Evolutionary conservation across 2,797 vertebrate genomes (phyloP), one percentile per base, ranked within the genome.

Genomic region (Notolabrus celidotus): DNA sequence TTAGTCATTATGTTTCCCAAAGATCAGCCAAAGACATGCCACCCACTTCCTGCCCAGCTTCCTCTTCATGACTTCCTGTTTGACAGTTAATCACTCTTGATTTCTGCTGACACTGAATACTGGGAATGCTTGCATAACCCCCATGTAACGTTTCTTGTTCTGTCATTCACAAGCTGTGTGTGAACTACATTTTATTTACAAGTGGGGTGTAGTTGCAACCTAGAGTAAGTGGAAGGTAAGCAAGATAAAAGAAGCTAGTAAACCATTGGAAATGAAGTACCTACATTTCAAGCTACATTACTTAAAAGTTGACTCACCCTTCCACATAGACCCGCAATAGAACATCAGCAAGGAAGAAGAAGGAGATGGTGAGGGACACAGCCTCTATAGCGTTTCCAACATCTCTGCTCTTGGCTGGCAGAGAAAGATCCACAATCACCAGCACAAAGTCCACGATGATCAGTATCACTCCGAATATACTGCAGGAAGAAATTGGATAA

Each of bases 341-440:
- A 56, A 99, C 94, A 68, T 99, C 97, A 0, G 89, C 0, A 0
- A 97, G 90, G 64, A 98, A 99, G 88, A 98, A 99, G 69, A 97
- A 79, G 1, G 95, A 96, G 88, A 99, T 98, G 72, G 73, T 79
- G 68, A 99, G 92, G 43, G 97, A 98, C 84, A 96, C 53, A 0
- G 74, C 69, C 85, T 92, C 94, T 23, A 95, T 70, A 12, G 82
- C 78, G 0, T 92, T 31, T 50, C 92, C 90, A 22, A 92, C 72
- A 10, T 73, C 53, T 54, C 52, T 73, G 57, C 77, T 88, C 60
- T 42, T 79, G 0, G 71, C 25, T 33, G 76, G 51, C 38, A 95
- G 52, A 4, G 93, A 64, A 9, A 98, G 68, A 70, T 96, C 96
- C 75, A 93, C 78, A 62, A 97, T 87, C 65, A 98, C 90, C 11